Conservation (phyloP, 2,888 invertebrate genomes). For the Argyresthia albistria region DNA sequence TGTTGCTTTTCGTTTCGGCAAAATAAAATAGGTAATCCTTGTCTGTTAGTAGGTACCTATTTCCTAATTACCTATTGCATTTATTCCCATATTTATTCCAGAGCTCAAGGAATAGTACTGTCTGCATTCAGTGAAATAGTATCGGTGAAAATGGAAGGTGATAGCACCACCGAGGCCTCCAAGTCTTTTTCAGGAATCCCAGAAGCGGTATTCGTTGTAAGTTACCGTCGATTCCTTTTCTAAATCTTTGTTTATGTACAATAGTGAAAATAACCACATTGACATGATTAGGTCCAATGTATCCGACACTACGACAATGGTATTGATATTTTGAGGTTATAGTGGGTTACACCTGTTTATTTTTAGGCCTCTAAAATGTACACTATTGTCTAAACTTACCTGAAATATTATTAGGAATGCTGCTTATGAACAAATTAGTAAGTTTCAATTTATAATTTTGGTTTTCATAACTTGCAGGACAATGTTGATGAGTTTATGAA, state of each 20-base stretch:
- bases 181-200: conserved; percentile 89
- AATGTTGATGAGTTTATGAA: conserved; percentile 96
- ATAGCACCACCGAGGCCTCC: conserved; percentile 39
- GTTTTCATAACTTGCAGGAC: conserved; percentile 71
- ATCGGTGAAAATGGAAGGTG: conserved; percentile 50
- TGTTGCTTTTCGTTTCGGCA: too few relatives aligned
- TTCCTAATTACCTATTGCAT: too few relatives aligned
- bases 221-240: conserved; percentile 25
- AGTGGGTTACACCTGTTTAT: conserved; percentile 3
- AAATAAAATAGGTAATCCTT: too few relatives aligned
- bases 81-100: background rate
- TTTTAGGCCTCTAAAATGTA: background rate
- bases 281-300: too few relatives aligned
- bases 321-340: conserved; percentile 7
- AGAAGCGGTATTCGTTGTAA: conserved; percentile 90
- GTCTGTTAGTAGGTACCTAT: too few relatives aligned
- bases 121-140: background rate
- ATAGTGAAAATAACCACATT: too few relatives aligned
- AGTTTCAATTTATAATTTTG: too few relatives aligned
- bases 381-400: too few relatives aligned
- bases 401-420: too few relatives aligned
- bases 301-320: too few relatives aligned
- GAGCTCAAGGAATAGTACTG: background rate
- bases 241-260: too few relatives aligned
- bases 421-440: too few relatives aligned